Percentiles rank a stretch among this genome's conserved stretches.
Evolutionary conservation across 2,888 invertebrate genomes (phyloP).

Genomic region (Athetis lepigone): DNA sequence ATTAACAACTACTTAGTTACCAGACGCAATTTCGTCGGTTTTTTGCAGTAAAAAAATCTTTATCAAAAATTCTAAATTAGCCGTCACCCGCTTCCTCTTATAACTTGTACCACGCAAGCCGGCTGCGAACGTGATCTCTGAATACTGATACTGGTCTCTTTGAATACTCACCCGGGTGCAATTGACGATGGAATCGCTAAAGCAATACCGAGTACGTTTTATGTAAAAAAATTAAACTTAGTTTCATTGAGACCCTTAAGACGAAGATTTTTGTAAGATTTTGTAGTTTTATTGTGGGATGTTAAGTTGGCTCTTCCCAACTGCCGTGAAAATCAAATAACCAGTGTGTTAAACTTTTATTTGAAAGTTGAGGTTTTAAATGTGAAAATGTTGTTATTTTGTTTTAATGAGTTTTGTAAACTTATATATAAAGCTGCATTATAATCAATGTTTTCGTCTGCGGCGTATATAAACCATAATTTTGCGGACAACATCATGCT

Average conservation of each 20-base stretch:
- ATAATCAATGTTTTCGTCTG: too few species aligned
- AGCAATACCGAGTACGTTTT: constrained; percentile 79
- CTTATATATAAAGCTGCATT: too few species aligned
- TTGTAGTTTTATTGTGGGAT: constrained; percentile 16
- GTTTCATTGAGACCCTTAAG: constrained; percentile 65
- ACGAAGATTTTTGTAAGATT: constrained; percentile 39
- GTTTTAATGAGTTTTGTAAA: too few species aligned
- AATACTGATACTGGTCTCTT: constrained; percentile 86
- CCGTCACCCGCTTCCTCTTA: constrained; percentile 36
- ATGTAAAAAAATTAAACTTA: constrained; percentile 75
- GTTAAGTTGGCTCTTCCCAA: neutral
- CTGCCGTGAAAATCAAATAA: neutral
- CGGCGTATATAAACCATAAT: too few species aligned
- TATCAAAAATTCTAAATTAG: constrained; percentile 13
- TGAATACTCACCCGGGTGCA: constrained; percentile 87
- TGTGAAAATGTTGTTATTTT: too few species aligned
- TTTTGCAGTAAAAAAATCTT: neutral
- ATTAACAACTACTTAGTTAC: too few species aligned
- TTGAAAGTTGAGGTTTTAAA: too few species aligned
- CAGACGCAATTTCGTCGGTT: too few species aligned
- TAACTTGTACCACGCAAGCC: constrained; percentile 55
- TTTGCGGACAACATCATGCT: too few species aligned
- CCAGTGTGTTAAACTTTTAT: neutral
- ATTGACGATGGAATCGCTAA: constrained; percentile 84
- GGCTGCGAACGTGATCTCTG: constrained; percentile 82